Evolutionary conservation across 2,888 invertebrate genomes (phyloP).

Genomic region (Drosophila fungiperda): DNA sequence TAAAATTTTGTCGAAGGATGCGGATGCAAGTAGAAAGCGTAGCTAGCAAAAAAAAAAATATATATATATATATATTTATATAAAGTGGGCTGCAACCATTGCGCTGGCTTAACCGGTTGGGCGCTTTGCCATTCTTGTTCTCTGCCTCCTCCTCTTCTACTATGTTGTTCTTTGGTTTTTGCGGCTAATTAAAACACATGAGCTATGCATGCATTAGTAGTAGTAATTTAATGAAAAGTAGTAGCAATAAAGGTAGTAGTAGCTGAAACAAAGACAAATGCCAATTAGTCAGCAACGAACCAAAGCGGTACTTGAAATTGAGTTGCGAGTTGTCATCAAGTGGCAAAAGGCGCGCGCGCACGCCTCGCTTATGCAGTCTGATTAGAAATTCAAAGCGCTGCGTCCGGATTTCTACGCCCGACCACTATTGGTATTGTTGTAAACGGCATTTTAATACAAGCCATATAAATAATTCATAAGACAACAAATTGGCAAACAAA

Average conservation of each 20-base stretch:
- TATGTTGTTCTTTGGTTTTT: conserved; percentile 44
- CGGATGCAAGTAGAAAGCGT: conserved; percentile 58
- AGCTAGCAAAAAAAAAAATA: conserved; percentile 34
- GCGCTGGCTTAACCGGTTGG: conserved; percentile 49
- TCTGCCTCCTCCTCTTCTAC: conserved; percentile 33
- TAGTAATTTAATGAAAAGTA: conserved; percentile 44
- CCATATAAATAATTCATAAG: conserved; percentile 69
- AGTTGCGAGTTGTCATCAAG: conserved; percentile 53
- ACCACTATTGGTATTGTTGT: conserved; percentile 52
- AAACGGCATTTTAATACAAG: conserved; percentile 67
- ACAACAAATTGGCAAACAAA: conserved; percentile 31
- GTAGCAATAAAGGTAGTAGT: conserved; percentile 31
- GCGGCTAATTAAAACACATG: conserved; percentile 72
- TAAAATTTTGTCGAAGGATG: conserved; percentile 51
- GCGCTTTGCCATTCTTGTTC: conserved; percentile 39
- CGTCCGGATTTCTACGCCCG: conserved; percentile 29
- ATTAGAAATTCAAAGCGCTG: conserved; percentile 73
- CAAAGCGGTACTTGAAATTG: conserved; percentile 32
- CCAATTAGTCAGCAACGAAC: conserved; percentile 62
- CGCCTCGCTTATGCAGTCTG: conserved; percentile 41
- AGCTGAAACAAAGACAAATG: conserved; percentile 50
- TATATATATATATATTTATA: background rate
- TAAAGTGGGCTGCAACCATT: conserved; percentile 53
- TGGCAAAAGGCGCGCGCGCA: conserved; percentile 39
- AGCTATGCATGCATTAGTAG: conserved; percentile 36